Evolutionary conservation across 2,113 vertebrate species (phyloP).

Genomic region (Meleagris gallopavo): DNA sequence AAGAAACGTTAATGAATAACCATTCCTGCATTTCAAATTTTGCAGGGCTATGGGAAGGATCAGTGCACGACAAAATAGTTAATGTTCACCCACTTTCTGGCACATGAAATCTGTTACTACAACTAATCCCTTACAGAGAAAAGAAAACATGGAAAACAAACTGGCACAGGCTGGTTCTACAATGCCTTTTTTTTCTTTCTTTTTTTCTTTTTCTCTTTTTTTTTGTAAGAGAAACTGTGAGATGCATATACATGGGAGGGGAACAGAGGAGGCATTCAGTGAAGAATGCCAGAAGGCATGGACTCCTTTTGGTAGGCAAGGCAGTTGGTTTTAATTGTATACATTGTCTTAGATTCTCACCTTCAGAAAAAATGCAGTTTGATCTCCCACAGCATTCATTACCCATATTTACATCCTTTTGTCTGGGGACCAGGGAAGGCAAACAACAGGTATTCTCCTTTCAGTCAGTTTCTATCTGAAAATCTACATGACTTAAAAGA

Average conservation of each 20-base stretch:
- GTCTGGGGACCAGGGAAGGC: not conserved
- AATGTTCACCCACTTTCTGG: conserved; percentile 66
- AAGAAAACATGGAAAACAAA: conserved; percentile 66
- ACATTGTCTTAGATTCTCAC: conserved; percentile 51
- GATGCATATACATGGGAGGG: conserved; percentile 39
- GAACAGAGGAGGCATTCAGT: conserved; percentile 52
- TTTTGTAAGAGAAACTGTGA: not conserved
- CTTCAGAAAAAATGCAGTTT: conserved; percentile 34
- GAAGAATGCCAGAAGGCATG: conserved; percentile 53
- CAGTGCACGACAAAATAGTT: conserved; percentile 66
- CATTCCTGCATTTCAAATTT: conserved; percentile 65
- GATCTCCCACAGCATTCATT: conserved; percentile 26
- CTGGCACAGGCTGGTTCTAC: not conserved
- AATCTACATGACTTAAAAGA: conserved; percentile 2
- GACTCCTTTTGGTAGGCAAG: conserved; percentile 11
- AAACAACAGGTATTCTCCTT: conserved; percentile 32
- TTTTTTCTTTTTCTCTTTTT: not conserved
- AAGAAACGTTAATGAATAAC: conserved; percentile 74
- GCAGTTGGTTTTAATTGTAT: conserved; percentile 56
- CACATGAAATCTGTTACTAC: conserved; percentile 67
- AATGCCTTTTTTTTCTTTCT: not conserved
- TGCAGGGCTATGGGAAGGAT: conserved; percentile 56
- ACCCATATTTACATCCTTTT: conserved; percentile 44
- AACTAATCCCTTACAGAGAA: conserved; percentile 61
- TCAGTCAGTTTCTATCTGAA: conserved; percentile 8